Base-by-base conservation (phyloP, 2,113 vertebrate genomes). In the Brevimyrus niger region DNA sequence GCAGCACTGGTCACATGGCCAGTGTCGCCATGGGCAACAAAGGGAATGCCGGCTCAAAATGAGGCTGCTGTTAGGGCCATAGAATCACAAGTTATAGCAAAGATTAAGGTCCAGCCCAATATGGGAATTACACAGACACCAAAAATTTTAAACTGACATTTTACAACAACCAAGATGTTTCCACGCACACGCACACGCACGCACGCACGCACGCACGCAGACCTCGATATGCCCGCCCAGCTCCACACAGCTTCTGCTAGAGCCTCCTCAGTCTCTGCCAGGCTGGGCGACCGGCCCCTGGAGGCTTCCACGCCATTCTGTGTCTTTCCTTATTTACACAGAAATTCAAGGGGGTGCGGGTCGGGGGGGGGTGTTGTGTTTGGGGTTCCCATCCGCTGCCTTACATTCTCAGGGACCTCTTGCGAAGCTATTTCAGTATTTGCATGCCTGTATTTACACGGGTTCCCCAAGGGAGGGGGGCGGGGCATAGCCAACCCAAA, bases 231-330 rank as follows among this genome's bases (percentile, higher is more conserved):
- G 51, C 97, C 98, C 0, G 95, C 93, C 83, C 97, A 98, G 80
- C 96, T 94, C 98, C 98, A 99, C 61, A 98, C 97, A 0, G 96
- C 97, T 86, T 98, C 96, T 4, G 95, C 96, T 58, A 99, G 93
- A 31, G 96, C 93, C 90, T 96, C 96, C 89, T 98, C 97, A 0
- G 95, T 97, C 89, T 98, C 97, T 0, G 96, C 96, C 90, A 98
- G 94, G 90, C 96, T 95, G 10, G 94, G 94, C 9, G 93, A 31
- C 0, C 92, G 92, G 21, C 91, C 89, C 47, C 88, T 92, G 90
- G 2, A 91, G 21, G 3, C 61, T 0, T 44, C 31, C 0, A 42
- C 44, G 3, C 88, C 90, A 73, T 90, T 91, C 46, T 46, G 88
- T 27, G 35, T 93, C 90, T 94, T 95, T 95, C 86, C 96, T 96